Evolutionary conservation across 2,113 vertebrate species (phyloP).

Genomic region (Alaudala cheleensis): DNA sequence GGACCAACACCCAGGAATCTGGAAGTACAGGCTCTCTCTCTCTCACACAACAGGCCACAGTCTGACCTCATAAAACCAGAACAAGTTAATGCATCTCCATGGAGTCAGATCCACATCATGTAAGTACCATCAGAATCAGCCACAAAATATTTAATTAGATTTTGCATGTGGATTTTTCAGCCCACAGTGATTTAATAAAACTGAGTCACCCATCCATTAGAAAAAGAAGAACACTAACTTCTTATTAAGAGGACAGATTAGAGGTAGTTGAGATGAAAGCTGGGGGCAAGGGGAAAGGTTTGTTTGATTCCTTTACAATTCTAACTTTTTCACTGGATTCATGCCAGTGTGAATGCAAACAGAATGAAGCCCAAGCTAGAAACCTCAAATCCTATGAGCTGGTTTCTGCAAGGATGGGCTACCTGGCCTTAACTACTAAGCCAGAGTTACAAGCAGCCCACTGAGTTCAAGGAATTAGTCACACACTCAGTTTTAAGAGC

Average conservation of each 20-base stretch:
- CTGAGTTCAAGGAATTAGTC: neutral
- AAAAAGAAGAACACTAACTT: neutral
- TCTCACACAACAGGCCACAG: neutral
- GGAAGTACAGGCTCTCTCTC: neutral
- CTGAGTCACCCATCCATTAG: neutral
- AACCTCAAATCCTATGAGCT: neutral
- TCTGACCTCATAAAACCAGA: neutral
- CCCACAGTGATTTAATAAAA: constrained; percentile 10
- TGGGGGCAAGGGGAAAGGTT: neutral
- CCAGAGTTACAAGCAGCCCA: neutral
- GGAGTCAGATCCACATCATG: neutral
- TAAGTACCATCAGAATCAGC: neutral
- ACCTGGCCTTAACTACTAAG: neutral
- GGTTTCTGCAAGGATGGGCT: neutral
- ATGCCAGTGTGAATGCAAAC: neutral
- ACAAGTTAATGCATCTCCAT: neutral
- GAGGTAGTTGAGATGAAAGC: neutral
- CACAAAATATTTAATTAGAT: constrained; percentile 19
- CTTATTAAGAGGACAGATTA: neutral
- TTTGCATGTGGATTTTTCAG: constrained; percentile 10
- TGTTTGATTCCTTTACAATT: neutral
- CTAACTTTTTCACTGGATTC: neutral
- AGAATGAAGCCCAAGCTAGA: neutral
- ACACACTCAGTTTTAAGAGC: neutral
- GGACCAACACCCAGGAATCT: neutral